These are phyloP conservation scores for Plemyria rubiginata DNA, from an alignment of 2,888 invertebrate species.

Conservation along the genomic window DNA sequence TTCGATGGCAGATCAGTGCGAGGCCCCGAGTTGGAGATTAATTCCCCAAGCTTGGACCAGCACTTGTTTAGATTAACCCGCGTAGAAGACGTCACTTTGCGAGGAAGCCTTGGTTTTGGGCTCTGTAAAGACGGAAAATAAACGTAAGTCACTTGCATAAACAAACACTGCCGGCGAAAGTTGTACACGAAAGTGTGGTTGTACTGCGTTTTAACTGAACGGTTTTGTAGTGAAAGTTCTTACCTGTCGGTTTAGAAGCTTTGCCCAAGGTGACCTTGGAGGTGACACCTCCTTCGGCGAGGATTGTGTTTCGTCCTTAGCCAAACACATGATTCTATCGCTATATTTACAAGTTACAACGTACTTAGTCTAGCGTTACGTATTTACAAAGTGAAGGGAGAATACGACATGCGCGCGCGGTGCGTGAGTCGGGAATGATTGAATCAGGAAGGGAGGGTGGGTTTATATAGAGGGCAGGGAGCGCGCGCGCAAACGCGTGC, in stretches of 20 bases:
- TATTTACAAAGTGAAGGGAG: slow-evolving; percentile 70
- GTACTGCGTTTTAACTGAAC: slow-evolving; percentile 19
- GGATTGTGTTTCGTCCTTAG: slow-evolving; percentile 76
- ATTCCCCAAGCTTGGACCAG: slow-evolving; percentile 86
- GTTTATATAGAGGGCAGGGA: slow-evolving; percentile 70
- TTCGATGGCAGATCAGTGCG: slow-evolving; percentile 78
- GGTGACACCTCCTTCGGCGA: slow-evolving; percentile 73
- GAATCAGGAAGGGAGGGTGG: slow-evolving; percentile 75
- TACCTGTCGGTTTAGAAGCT: slow-evolving; percentile 85
- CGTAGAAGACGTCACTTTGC: slow-evolving; percentile 83
- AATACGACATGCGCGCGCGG: slow-evolving; percentile 69
- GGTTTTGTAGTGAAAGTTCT: slow-evolving; percentile 41
- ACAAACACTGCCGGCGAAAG: background rate
- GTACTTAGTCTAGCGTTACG: slow-evolving; percentile 72
- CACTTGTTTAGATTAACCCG: slow-evolving; percentile 87
- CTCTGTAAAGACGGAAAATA: slow-evolving; percentile 75
- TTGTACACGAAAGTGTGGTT: slow-evolving; percentile 8
- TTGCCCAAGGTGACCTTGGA: slow-evolving; percentile 84
- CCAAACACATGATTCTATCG: slow-evolving; percentile 81
- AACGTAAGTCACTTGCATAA: slow-evolving; percentile 26
- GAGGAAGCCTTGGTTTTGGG: slow-evolving; percentile 83
- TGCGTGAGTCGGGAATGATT: slow-evolving; percentile 77
- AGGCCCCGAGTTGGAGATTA: slow-evolving; percentile 77
- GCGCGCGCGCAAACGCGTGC: slow-evolving; percentile 58
- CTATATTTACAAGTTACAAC: slow-evolving; percentile 63